These are phyloP conservation scores for Leucoptera coffeella DNA, from an alignment of 2,888 invertebrate genomes.

Conservation along the genomic window DNA sequence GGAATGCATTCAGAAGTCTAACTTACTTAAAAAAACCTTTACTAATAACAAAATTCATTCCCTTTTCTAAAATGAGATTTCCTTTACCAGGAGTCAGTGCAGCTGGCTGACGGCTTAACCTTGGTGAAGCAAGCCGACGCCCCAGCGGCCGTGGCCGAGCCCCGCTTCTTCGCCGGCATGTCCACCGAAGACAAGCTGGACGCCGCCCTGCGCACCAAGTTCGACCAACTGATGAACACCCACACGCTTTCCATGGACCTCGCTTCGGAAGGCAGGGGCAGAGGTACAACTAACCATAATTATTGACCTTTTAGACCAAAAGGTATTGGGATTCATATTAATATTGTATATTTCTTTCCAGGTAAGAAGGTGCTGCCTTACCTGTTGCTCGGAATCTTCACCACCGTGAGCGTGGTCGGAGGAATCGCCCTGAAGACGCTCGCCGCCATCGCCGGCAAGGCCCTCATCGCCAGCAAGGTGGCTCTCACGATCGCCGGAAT, in stretches of 20 bases:
- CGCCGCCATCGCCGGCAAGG: conserved; percentile 65
- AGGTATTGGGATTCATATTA: neutral
- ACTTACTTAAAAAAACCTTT: no score
- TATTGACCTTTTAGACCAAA: neutral
- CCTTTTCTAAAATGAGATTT: no score
- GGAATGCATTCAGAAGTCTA: no score
- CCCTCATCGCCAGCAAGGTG: conserved; percentile 66
- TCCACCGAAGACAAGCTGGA: conserved; percentile 51
- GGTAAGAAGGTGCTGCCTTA: conserved; percentile 54
- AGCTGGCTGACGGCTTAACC: conserved; percentile 54
- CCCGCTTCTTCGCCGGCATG: conserved; percentile 50
- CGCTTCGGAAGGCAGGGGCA: conserved; percentile 42
- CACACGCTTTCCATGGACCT: conserved; percentile 62
- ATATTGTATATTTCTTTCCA: conserved; percentile 7
- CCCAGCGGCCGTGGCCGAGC: conserved; percentile 47
- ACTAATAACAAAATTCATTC: no score
- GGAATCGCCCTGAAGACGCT: conserved; percentile 64
- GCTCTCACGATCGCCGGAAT: conserved; percentile 67
- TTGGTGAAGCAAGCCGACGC: conserved; percentile 54
- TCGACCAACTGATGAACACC: conserved; percentile 57
- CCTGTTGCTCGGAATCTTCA: conserved; percentile 55
- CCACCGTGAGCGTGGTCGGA: conserved; percentile 62
- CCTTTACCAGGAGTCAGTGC: conserved; percentile 54
- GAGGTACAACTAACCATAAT: no score
- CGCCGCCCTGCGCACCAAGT: conserved; percentile 40